A percentile compares a stretch with the other conserved stretches of the same genome.
Conservation (phyloP, 2,888 invertebrate genomes). For the Rhopalosiphum nymphaeae region DNA sequence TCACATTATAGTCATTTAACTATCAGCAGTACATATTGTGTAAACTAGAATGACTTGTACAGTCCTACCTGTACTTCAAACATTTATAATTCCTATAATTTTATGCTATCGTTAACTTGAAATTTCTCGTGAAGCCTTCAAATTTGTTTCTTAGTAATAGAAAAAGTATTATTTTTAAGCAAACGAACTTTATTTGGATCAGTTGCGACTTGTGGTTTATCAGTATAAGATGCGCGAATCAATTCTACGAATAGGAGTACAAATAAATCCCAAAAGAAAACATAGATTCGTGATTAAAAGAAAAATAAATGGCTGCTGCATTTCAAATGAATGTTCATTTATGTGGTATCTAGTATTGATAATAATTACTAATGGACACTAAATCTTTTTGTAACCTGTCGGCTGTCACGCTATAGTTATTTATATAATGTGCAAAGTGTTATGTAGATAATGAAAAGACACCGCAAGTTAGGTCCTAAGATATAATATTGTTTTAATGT, state of each 20-base stretch:
- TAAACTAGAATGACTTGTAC: background rate
- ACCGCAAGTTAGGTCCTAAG: background rate
- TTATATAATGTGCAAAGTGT: background rate
- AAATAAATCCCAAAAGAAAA: conserved; percentile 10
- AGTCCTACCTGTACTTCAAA: background rate
- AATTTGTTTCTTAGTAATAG: background rate
- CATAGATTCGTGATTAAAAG: background rate
- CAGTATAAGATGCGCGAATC: background rate
- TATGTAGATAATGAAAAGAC: conserved; percentile 7
- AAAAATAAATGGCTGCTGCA: conserved; percentile 14
- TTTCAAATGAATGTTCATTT: conserved; percentile 1
- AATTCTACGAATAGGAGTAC: background rate
- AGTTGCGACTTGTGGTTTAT: background rate
- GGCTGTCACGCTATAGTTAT: background rate
- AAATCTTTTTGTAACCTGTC: conserved; percentile 33
- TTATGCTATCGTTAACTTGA: background rate
- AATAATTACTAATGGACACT: conserved; percentile 42
- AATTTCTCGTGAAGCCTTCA: background rate
- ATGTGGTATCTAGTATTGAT: background rate
- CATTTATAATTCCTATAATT: background rate
- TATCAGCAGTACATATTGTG: background rate
- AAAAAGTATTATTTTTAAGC: background rate
- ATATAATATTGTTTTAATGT: background rate
- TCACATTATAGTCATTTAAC: background rate
- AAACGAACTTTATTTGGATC: background rate